Base-by-base conservation (phyloP, 1,140 invertebrate genomes). In the Ceratitis capitata region DNA sequence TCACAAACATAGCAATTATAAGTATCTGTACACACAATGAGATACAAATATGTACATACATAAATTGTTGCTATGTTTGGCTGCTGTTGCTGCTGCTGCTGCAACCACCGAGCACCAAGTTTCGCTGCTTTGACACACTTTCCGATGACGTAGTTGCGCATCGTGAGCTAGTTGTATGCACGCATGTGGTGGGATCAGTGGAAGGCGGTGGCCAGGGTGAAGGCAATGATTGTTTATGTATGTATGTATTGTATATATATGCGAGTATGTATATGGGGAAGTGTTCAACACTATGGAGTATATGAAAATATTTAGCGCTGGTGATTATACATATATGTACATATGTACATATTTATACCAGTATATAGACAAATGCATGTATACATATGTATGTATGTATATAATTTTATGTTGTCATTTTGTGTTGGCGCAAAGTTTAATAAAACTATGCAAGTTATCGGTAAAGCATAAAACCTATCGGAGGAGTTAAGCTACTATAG, bases 111-210 rank as follows among this genome's bases (percentile, higher is more conserved):
- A 78, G 69, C 69, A 23, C 69, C 69, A 78, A 78, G 84, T 39
- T 86, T 83, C 88, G 88, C 88, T 89, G 87, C 89, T 90, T 89
- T 90, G 89, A 91, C 89, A 91, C 89, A 91, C 87, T 91, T 91
- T 91, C 89, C 88, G 88, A 89, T 91, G 89, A 91, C 89, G 89
- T 90, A 88, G 89, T 91, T 88, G 87, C 69, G 51, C 64, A 53
- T 85, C 29, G 61, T 49, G 42, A 29, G 29, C 51, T 32, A 23
- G 32, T 69, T 51, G 39, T 42, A 29, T 23, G 58, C 58, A 32
- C 29, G 23, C n/a, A 64, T n/a, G 58, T 16, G 29, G 39, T 10
- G n/a, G n/a, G n/a, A n/a, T n/a, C n/a, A 45, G 39, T 42, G 69
- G 26, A 35, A 12, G 19, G n/a, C n/a, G 56, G 14, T 14, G 61